phyloP scores from a whole-genome alignment of 2,113 vertebrate genomes.

The Xiphophorus couchianus region DNA sequence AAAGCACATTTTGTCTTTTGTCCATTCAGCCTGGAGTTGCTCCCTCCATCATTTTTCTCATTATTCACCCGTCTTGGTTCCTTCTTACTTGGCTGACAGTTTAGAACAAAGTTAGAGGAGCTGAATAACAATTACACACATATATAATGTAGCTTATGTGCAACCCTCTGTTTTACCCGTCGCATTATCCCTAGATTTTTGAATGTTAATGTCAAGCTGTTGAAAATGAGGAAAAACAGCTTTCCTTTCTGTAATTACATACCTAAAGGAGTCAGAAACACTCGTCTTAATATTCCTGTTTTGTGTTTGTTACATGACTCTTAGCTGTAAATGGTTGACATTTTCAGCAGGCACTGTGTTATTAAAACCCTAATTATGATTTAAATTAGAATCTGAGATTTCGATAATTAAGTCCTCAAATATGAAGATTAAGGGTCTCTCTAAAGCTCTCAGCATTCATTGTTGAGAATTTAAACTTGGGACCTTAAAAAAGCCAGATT shows the following conservation, averaged over 20 bases:
- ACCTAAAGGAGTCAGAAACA: constrained; percentile 21
- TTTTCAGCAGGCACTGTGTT: constrained; percentile 26
- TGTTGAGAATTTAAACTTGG: constrained; percentile 15
- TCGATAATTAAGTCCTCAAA: constrained; percentile 44
- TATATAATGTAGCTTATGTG: too few relatives aligned
- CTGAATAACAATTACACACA: background rate
- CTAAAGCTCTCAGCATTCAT: background rate
- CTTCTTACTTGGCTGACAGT: background rate
- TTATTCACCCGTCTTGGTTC: background rate
- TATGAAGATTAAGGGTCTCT: constrained; percentile 28
- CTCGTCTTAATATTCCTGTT: background rate
- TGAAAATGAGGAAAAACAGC: constrained; percentile 1
- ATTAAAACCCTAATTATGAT: constrained; percentile 54
- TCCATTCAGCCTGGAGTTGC: background rate
- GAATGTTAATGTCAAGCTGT: background rate
- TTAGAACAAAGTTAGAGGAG: background rate
- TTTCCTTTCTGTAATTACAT: constrained; percentile 46
- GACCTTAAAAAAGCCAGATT: background rate
- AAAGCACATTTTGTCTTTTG: background rate
- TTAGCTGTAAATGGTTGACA: constrained; percentile 46
- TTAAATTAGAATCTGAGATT: constrained; percentile 32
- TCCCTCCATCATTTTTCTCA: background rate
- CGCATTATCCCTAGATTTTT: background rate
- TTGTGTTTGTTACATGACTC: constrained; percentile 24
- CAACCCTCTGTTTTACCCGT: background rate